These are phyloP conservation scores for Anthopleura xanthogrammica DNA, from an alignment of 92 coral and sea anemone genomes.

Conservation along the genomic window DNA sequence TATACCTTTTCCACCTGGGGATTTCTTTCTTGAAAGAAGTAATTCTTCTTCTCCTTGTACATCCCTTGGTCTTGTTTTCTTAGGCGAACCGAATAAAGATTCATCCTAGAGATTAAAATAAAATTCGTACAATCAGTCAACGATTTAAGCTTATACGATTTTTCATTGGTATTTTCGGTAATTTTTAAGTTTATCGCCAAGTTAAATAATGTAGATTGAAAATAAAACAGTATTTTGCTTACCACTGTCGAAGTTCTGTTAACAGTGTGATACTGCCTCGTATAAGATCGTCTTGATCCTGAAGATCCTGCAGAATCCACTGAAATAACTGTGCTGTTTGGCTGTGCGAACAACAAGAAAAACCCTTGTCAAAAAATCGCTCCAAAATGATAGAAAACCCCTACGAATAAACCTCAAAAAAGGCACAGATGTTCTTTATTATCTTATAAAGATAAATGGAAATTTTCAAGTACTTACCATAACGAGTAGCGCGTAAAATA, in stretches of 20 bases:
- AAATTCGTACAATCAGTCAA: not conserved
- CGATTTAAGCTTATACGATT: not conserved
- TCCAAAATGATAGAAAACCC: not conserved
- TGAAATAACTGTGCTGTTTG: slow-evolving; percentile 87
- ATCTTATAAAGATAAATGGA: not conserved
- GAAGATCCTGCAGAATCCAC: slow-evolving; percentile 89
- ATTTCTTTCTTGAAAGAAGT: slow-evolving; percentile 53
- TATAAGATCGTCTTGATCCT: slow-evolving; percentile 88
- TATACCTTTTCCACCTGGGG: slow-evolving; percentile 31
- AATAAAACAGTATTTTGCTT: slow-evolving; percentile 23
- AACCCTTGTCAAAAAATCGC: not conserved
- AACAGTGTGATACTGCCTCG: slow-evolving; percentile 90
- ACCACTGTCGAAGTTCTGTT: slow-evolving; percentile 97
- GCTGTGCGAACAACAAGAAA: slow-evolving; percentile 44
- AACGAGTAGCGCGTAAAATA: not conserved
- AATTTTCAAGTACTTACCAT: slow-evolving; percentile 4
- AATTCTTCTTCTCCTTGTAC: slow-evolving; percentile 68
- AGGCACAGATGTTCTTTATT: not conserved
- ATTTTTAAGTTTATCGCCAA: not conserved
- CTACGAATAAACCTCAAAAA: not conserved
- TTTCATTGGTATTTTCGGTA: not conserved
- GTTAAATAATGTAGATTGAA: not conserved
- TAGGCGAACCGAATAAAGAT: slow-evolving; percentile 92
- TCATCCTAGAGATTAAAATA: slow-evolving; percentile 66
- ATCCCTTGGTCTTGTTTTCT: slow-evolving; percentile 70